Evolutionary conservation across 2,797 vertebrate genomes (phyloP).

Genomic region (Gallirallus australis): DNA sequence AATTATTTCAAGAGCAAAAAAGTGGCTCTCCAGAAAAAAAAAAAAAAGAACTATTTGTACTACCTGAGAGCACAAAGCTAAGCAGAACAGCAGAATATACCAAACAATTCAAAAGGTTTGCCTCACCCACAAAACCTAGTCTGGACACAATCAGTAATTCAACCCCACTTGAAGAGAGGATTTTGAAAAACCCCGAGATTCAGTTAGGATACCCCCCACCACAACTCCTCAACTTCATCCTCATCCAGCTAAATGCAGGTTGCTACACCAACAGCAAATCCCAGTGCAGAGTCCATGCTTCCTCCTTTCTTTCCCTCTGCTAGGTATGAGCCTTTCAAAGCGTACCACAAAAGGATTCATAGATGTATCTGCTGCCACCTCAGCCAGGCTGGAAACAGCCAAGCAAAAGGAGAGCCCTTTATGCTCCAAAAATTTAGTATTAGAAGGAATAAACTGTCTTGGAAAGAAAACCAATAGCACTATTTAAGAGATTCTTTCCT

Average conservation of each 20-base stretch:
- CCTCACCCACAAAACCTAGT: neutral
- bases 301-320: neutral
- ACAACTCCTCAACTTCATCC: neutral
- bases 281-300: neutral
- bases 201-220: neutral
- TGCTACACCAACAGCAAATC: neutral
- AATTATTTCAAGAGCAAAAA: constrained; percentile 23
- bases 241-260: neutral
- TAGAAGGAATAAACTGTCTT: neutral
- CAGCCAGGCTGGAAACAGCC: neutral
- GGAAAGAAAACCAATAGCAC: neutral
- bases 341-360: neutral
- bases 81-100: neutral
- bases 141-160: neutral
- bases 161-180: neutral
- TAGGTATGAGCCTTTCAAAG: neutral
- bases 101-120: neutral
- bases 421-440: neutral
- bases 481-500: neutral
- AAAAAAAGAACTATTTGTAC: neutral
- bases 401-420: neutral
- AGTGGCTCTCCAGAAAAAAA: neutral
- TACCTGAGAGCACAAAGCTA: neutral
- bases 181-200: neutral
- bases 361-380: neutral